Percentiles rank a stretch among this genome's conserved stretches.
phyloP scores from a whole-genome alignment of 1,140 invertebrate species.

The Proctacanthus coquilletti region DNA sequence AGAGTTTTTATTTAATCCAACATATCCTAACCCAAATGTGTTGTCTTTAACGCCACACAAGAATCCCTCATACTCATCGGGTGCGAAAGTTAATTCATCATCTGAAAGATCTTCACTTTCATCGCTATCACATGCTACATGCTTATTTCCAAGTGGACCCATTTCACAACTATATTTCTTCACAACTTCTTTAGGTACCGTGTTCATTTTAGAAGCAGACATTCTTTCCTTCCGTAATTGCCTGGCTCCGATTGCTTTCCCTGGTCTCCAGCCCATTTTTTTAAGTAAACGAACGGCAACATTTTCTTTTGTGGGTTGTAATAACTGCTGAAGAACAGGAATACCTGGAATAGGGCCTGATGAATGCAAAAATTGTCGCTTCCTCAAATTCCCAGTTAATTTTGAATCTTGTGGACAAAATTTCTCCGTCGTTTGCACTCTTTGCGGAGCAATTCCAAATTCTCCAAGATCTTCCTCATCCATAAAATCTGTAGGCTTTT shows the following conservation, averaged over 20 bases:
- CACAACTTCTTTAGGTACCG: too few relatives aligned
- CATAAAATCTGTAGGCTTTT: constrained; percentile 90
- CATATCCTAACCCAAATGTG: constrained; percentile 77
- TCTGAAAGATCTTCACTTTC: constrained; percentile 34
- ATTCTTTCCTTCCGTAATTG: constrained; percentile 37
- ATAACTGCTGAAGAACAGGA: constrained; percentile 60
- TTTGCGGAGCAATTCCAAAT: constrained; percentile 87
- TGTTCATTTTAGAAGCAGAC: too few relatives aligned
- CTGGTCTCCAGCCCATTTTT: constrained; percentile 80
- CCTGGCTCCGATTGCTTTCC: constrained; percentile 75
- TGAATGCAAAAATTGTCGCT: constrained; percentile 30
- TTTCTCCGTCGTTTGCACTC: constrained; percentile 58
- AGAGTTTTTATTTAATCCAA: constrained; percentile 50
- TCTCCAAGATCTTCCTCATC: constrained; percentile 92
- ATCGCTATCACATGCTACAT: constrained; percentile 4
- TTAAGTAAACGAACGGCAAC: constrained; percentile 73
- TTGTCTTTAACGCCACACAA: constrained; percentile 61
- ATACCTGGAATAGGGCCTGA: constrained; percentile 61
- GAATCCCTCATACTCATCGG: constrained; percentile 63
- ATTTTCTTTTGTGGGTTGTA: constrained; percentile 71
- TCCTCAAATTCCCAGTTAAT: constrained; percentile 23
- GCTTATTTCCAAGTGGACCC: constrained; percentile 4
- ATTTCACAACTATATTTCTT: constrained; percentile 20
- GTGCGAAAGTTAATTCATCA: constrained; percentile 61
- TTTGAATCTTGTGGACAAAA: constrained; percentile 39